Base-by-base conservation (phyloP, 2,113 vertebrate species). In the Pao palembangensis region DNA sequence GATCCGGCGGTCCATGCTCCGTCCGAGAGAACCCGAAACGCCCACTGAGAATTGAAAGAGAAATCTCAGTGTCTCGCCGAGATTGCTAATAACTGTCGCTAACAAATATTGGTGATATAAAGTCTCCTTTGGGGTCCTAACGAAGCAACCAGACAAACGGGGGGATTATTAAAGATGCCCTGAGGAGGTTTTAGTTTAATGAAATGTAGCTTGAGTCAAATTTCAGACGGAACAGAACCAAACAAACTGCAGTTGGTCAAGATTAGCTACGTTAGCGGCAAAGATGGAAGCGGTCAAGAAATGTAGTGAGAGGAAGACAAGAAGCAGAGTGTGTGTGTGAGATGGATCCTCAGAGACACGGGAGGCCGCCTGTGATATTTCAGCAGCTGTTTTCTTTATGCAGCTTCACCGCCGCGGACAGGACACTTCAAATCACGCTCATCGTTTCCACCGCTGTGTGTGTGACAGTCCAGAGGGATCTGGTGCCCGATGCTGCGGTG, bases 371-470 rank as follows among this genome's bases (percentile, higher is more conserved):
- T 70, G 76, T 76, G 73, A 86, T 68, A 78, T 73, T 75, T 81
- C 81, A 89, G 86, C 90, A 90, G 84, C 83, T 89, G 90, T 87
- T 91, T 88, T 71, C 83, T 84, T 85, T 78, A 84, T 87, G 76
- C 74, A 81, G 85, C 82, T 87, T 80, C 78, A 79, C 76, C 67
- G 61, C 64, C 34, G 44, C 76, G 63, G 87, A 89, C 83, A 85
- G 85, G 80, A 78, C 82, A 83, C 73, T 85, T 87, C 84, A 71
- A 70, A 84, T 82, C 73, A 83, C 65, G 62, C 81, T 81, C 78
- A 82, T 34, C 19, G 31, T 75, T 51, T 62, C 76, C 70, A 61
- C 73, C 65, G 31, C 62, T 34, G 53, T 65, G 76, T 71, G 53
- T 68, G 64, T 70, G 62, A 58, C 20, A 2, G 43, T 50, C 61